A percentile compares a stretch with the other conserved stretches of the same genome.
These are phyloP conservation scores for Otus sunia DNA, from an alignment of 2,113 vertebrate genomes.

Conservation along the genomic window DNA sequence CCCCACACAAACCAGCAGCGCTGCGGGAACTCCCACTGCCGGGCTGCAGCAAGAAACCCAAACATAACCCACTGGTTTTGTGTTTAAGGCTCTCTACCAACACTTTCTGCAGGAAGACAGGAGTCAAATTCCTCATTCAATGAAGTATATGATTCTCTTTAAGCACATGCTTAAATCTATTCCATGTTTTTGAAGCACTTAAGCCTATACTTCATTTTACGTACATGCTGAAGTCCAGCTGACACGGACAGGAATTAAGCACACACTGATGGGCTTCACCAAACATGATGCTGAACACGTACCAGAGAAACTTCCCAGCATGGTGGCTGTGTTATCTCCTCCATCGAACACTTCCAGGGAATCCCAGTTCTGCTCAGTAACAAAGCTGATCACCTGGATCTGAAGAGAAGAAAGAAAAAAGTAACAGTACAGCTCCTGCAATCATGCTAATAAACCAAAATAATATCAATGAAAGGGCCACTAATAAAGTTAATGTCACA, in stretches of 20 bases:
- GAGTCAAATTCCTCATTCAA: not conserved
- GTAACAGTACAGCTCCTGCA: not conserved
- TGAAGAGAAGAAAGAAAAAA: conserved; percentile 38
- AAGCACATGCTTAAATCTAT: not conserved
- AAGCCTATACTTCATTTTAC: not conserved
- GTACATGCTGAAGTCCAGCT: not conserved
- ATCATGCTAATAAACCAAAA: not conserved
- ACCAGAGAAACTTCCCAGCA: conserved; percentile 99
- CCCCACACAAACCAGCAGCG: not conserved
- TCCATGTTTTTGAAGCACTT: fast-evolving
- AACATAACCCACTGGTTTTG: not conserved
- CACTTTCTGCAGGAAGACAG: not conserved
- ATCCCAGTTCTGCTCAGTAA: conserved; percentile 99
- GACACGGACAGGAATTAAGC: fast-evolving
- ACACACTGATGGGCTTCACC: fast-evolving
- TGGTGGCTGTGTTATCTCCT: conserved; percentile 93
- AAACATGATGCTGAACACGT: not conserved
- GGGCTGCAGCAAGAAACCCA: not conserved
- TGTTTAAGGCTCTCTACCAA: not conserved
- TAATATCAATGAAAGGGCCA: fast-evolving
- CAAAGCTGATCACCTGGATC: conserved; percentile 98
- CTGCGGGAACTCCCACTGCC: not conserved
- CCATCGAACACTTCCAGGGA: conserved; percentile 97
- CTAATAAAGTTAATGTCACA: not conserved
- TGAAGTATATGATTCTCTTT: not conserved